phyloP scores from a whole-genome alignment of 1,140 invertebrate genomes.

The Caenorhabditis briggsae region DNA sequence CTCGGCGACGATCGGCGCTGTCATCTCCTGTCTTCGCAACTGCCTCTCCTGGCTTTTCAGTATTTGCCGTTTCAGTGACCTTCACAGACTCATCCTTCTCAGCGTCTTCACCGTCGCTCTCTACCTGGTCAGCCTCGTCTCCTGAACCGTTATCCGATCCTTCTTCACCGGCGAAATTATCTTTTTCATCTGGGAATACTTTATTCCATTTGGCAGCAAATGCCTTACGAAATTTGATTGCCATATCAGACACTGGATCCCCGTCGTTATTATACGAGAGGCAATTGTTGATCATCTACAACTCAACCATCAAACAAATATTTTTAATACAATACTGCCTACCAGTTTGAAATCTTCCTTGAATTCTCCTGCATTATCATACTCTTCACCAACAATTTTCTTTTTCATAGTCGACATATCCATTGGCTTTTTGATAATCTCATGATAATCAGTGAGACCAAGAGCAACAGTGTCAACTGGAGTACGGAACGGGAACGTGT shows the following conservation, averaged over 20 bases:
- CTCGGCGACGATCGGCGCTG: neutral
- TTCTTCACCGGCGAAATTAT: neutral
- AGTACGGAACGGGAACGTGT: conserved; percentile 18
- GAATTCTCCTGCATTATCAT: neutral
- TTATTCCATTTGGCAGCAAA: conserved; percentile 7
- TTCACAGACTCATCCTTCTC: neutral
- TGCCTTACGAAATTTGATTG: neutral
- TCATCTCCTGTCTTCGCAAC: neutral
- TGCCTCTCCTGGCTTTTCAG: neutral
- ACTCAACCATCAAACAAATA: neutral
- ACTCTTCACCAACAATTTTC: conserved; percentile 2
- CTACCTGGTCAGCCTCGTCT: neutral
- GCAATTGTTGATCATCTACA: conserved; percentile 35
- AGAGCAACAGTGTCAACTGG: conserved; percentile 29
- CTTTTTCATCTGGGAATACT: neutral
- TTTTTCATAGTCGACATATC: conserved; percentile 24
- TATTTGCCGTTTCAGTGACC: neutral
- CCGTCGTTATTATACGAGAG: conserved; percentile 32
- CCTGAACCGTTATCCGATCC: neutral
- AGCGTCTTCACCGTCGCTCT: neutral
- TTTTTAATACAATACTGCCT: neutral
- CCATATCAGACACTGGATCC: conserved; percentile 13
- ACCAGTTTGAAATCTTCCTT: conserved; percentile 18
- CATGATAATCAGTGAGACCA: conserved; percentile 17
- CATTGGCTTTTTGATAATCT: conserved; percentile 26